phyloP scores from a whole-genome alignment of 2,113 vertebrate genomes.

The Maccullochella peelii region DNA sequence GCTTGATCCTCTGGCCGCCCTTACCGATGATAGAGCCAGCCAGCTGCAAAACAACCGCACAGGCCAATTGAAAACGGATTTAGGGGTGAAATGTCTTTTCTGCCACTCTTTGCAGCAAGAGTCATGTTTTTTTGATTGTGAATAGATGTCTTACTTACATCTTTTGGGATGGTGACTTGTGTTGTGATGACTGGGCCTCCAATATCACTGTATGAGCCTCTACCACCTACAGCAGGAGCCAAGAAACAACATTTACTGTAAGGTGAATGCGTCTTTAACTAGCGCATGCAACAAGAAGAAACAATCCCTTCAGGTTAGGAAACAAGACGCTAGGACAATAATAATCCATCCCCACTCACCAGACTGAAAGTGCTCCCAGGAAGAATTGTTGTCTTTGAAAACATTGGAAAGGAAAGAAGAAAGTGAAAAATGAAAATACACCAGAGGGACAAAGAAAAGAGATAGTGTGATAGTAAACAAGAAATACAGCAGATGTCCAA shows the following conservation, averaged over 20 bases:
- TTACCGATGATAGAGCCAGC: slow-evolving; percentile 99
- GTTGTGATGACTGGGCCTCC: slow-evolving; percentile 98
- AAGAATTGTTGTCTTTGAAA: slow-evolving; percentile 84
- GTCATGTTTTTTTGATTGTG: not conserved
- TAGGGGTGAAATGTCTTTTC: not conserved
- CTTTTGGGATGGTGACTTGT: slow-evolving; percentile 99
- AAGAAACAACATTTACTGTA: not conserved
- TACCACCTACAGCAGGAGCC: slow-evolving; percentile 79
- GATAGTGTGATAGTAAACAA: slow-evolving; percentile 20
- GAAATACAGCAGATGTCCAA: not conserved
- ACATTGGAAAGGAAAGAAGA: slow-evolving; percentile 58
- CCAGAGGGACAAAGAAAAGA: slow-evolving; percentile 41
- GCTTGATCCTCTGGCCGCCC: slow-evolving; percentile 96
- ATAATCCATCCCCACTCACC: slow-evolving; percentile 73
- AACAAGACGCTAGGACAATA: slow-evolving; percentile 25
- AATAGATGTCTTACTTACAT: slow-evolving; percentile 85
- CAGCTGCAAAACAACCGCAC: slow-evolving; percentile 81
- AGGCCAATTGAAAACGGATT: not conserved
- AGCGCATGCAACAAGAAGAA: slow-evolving; percentile 5
- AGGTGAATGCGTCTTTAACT: not conserved
- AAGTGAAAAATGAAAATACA: slow-evolving; percentile 49
- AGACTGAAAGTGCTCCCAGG: slow-evolving; percentile 83
- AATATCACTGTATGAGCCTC: slow-evolving; percentile 95
- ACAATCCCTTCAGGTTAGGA: slow-evolving; percentile 18
- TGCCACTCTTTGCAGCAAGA: not conserved